Conservation (phyloP, 2,888 invertebrate genomes). For the Hypomecis atomaria region DNA sequence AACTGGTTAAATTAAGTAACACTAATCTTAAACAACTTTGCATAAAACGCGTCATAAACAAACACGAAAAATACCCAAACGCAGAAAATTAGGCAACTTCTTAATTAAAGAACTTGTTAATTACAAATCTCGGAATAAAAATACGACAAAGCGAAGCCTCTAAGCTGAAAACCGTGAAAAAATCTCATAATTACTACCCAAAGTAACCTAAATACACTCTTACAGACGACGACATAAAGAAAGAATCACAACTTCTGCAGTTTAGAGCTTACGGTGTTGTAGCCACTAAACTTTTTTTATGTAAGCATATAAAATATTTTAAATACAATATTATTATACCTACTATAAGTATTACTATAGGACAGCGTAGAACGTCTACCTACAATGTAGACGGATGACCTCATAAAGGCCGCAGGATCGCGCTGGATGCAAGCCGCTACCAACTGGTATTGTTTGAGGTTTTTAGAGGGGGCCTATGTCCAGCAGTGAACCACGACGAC, state of each 20-base stretch:
- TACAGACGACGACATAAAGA: neutral
- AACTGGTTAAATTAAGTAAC: neutral
- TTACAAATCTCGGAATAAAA: slow-evolving; percentile 26
- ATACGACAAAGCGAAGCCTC: slow-evolving; percentile 12
- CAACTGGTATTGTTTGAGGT: no score
- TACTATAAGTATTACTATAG: no score
- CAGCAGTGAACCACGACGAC: no score
- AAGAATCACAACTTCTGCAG: slow-evolving; percentile 16
- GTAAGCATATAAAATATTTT: no score
- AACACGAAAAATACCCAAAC: slow-evolving; percentile 10
- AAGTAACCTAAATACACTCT: slow-evolving; percentile 26
- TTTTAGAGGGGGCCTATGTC: no score
- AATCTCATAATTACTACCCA: slow-evolving; percentile 27
- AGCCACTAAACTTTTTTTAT: neutral
- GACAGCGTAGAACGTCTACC: no score
- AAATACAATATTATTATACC: no score
- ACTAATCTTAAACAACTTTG: neutral
- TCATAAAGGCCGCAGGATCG: no score
- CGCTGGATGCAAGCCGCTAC: no score
- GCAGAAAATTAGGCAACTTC: slow-evolving; percentile 22
- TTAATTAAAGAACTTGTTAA: slow-evolving; percentile 36
- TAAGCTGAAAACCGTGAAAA: slow-evolving; percentile 28
- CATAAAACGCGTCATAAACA: neutral
- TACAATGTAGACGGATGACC: no score
- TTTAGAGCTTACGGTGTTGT: neutral